These are phyloP conservation scores for Mongoloraphidia duomilia DNA, from an alignment of 2,888 invertebrate genomes.

Conservation along the genomic window DNA sequence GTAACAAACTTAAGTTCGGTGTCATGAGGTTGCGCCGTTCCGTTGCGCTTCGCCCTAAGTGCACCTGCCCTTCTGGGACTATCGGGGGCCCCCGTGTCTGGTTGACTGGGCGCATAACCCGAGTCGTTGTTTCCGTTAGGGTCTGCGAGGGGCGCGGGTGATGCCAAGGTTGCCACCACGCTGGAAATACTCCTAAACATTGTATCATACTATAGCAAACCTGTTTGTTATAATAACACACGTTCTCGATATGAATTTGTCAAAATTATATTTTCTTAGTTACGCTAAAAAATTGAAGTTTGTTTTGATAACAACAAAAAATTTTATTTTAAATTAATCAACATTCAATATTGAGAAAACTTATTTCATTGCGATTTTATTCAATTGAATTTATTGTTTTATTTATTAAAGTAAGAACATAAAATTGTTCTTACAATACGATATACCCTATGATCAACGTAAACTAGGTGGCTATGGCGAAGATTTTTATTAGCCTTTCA, in stretches of 20 bases:
- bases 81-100: slow-evolving; percentile 31
- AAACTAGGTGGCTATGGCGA: too few species aligned
- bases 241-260: too few species aligned
- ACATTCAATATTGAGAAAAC: too few species aligned
- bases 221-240: too few species aligned
- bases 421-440: too few species aligned
- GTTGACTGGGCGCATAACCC: slow-evolving; percentile 48
- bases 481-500: too few species aligned
- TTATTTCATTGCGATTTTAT: too few species aligned
- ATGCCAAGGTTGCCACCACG: slow-evolving; percentile 40
- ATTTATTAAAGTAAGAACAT: too few species aligned
- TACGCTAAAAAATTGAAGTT: slow-evolving; percentile 1
- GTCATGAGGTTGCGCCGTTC: slow-evolving; percentile 15
- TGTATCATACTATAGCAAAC: not conserved
- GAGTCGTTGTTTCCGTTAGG: slow-evolving; percentile 76
- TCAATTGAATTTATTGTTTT: too few species aligned
- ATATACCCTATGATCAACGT: too few species aligned
- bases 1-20: slow-evolving; percentile 28
- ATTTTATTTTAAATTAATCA: not conserved
- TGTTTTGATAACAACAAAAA: not conserved
- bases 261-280: too few species aligned
- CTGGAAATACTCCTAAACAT: slow-evolving; percentile 29
- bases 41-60: slow-evolving; percentile 23
- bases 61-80: slow-evolving; percentile 24
- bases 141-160: slow-evolving; percentile 39